Evolutionary conservation across 2,888 invertebrate species (phyloP).

Genomic region (Furcula furcula): DNA sequence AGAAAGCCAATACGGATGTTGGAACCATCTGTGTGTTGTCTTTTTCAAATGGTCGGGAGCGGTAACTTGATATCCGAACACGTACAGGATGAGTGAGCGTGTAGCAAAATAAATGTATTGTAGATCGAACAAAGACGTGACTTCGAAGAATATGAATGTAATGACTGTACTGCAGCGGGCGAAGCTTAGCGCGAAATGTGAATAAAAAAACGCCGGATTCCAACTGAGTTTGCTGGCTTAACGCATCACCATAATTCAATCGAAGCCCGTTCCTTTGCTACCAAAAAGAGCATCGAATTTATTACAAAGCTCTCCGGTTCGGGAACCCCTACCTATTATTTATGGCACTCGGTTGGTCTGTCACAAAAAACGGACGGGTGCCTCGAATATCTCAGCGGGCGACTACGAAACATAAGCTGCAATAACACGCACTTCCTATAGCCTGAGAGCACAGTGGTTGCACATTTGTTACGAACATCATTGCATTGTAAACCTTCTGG

Average conservation of each 20-base stretch:
- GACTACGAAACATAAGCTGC: slow-evolving; percentile 77
- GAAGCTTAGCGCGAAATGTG: slow-evolving; percentile 63
- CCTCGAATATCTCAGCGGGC: slow-evolving; percentile 79
- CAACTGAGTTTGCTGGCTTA: slow-evolving; percentile 71
- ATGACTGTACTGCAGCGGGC: slow-evolving; percentile 54
- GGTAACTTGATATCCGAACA: slow-evolving; percentile 62
- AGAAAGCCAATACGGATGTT: slow-evolving; percentile 76
- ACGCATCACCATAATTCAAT: slow-evolving; percentile 81
- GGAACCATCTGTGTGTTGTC: slow-evolving; percentile 73
- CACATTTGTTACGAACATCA: slow-evolving; percentile 42
- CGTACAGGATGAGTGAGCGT: slow-evolving; percentile 48
- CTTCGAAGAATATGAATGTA: slow-evolving; percentile 58
- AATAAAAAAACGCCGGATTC: slow-evolving; percentile 66
- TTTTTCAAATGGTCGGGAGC: slow-evolving; percentile 69
- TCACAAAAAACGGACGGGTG: slow-evolving; percentile 81
- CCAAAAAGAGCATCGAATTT: slow-evolving; percentile 80
- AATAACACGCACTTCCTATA: slow-evolving; percentile 79
- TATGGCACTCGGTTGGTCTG: slow-evolving; percentile 80
- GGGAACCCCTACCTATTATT: slow-evolving; percentile 80
- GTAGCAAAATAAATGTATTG: slow-evolving; percentile 64
- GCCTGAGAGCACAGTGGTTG: slow-evolving; percentile 51
- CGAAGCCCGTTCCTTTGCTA: slow-evolving; percentile 68
- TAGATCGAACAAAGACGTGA: slow-evolving; percentile 59
- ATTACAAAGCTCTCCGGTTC: slow-evolving; percentile 75
- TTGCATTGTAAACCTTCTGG: slow-evolving; percentile 50